phyloP scores from a whole-genome alignment of 2,888 invertebrate genomes.

The Torymus aiolomorphi region DNA sequence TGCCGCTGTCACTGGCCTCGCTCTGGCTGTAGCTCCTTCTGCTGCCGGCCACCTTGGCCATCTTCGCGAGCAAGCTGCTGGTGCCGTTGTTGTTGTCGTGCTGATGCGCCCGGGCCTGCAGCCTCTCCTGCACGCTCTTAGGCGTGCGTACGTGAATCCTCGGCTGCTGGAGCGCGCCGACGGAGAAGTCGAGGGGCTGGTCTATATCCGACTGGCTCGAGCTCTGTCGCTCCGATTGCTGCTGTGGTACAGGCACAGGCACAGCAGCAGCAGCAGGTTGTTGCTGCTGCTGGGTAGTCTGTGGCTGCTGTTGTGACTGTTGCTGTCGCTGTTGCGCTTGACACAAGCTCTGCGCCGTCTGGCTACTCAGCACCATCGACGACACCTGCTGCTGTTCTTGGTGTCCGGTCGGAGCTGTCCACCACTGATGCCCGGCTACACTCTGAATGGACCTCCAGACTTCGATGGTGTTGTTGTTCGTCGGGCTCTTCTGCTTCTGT shows the following conservation, averaged over 20 bases:
- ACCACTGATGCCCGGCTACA: conserved; percentile 70
- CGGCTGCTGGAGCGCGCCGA: conserved; percentile 78
- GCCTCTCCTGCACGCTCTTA: conserved; percentile 67
- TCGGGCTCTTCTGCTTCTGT: conserved; percentile 75
- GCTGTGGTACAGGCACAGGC: no score
- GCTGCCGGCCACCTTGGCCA: conserved; percentile 63
- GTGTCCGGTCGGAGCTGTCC: conserved; percentile 66
- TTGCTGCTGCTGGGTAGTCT: conserved; percentile 22
- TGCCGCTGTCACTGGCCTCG: conserved; percentile 70
- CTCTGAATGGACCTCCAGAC: conserved; percentile 74
- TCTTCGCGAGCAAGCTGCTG: conserved; percentile 62
- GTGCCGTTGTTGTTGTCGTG: conserved; percentile 71
- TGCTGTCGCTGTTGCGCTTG: conserved; percentile 76
- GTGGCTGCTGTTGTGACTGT: conserved; percentile 65
- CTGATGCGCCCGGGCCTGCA: conserved; percentile 57
- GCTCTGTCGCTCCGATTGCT: not conserved
- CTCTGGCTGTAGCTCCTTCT: conserved; percentile 73
- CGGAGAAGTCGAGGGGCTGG: conserved; percentile 86
- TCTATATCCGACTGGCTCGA: conserved; percentile 74
- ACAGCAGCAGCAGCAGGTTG: no score
- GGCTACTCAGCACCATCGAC: conserved; percentile 54
- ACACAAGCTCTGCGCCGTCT: conserved; percentile 70
- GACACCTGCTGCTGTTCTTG: not conserved
- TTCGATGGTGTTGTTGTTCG: conserved; percentile 78
- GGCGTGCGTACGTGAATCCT: conserved; percentile 56